Evolutionary conservation across 2,797 vertebrate genomes (phyloP).

Genomic region (Labroides dimidiatus): DNA sequence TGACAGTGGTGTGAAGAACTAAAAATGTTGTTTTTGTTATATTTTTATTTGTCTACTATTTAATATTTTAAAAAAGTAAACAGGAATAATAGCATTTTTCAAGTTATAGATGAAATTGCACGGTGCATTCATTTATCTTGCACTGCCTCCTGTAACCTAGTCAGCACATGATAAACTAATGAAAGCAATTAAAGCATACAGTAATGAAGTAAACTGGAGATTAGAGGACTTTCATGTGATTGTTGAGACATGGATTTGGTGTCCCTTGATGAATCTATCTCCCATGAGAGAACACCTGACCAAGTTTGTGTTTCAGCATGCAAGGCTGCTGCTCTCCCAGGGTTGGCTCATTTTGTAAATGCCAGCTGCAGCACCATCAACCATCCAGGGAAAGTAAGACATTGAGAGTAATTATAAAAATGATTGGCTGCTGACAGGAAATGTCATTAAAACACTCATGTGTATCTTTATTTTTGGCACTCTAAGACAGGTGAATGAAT

Average conservation of each 20-base stretch:
- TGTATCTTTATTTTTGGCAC: neutral
- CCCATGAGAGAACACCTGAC: slow-evolving; percentile 28
- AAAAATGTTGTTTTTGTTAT: too few species aligned
- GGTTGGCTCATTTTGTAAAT: slow-evolving; percentile 23
- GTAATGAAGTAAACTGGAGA: neutral
- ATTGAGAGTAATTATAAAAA: neutral
- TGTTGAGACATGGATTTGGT: neutral
- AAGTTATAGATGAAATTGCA: neutral
- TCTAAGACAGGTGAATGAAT: neutral
- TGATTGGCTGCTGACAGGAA: slow-evolving; percentile 22
- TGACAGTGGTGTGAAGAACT: too few species aligned
- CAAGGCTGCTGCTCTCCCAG: slow-evolving; percentile 17
- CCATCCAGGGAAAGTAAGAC: neutral
- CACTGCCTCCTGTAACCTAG: neutral
- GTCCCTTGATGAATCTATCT: neutral
- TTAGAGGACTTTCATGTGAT: neutral
- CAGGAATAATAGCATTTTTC: too few species aligned
- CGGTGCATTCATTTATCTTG: neutral
- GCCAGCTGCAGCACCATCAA: slow-evolving; percentile 26
- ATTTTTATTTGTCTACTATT: too few species aligned
- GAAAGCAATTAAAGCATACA: neutral
- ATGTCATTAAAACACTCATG: slow-evolving; percentile 5
- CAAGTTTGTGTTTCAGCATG: slow-evolving; percentile 15
- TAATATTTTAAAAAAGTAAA: too few species aligned
- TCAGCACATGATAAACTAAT: neutral